These are phyloP conservation scores for Eristalis tenax DNA, from an alignment of 2,888 invertebrate genomes.

Conservation along the genomic window DNA sequence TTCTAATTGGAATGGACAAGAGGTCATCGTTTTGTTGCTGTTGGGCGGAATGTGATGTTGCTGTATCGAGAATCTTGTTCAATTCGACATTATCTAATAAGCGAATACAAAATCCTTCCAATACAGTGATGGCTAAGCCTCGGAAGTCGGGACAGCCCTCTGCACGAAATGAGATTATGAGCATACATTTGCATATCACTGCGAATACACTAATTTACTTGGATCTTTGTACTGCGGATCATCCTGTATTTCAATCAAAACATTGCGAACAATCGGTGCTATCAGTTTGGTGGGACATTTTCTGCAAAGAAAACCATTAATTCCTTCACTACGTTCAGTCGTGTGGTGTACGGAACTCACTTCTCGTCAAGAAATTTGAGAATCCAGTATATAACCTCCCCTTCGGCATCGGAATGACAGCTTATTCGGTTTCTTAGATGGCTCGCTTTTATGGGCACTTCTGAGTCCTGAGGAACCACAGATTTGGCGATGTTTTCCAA, in stretches of 20 bases:
- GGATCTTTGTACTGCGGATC: conserved; percentile 36
- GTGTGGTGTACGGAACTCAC: conserved; percentile 13
- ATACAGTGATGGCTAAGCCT: conserved; percentile 19
- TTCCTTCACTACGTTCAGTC: neutral
- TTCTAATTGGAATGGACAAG: conserved; percentile 81
- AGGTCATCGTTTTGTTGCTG: conserved; percentile 57
- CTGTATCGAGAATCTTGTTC: conserved; percentile 63
- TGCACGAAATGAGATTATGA: neutral
- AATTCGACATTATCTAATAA: conserved; percentile 60
- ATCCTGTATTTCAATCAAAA: conserved; percentile 38
- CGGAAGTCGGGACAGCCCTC: conserved; percentile 8
- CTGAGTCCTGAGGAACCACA: conserved; percentile 17
- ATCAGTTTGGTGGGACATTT: conserved; percentile 64
- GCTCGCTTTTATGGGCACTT: conserved; percentile 14
- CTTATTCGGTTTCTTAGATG: conserved; percentile 36
- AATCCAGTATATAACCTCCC: conserved; percentile 60
- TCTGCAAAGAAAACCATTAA: conserved; percentile 8
- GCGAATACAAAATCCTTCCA: conserved; percentile 47
- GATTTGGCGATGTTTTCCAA: conserved; percentile 54
- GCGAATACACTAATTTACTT: conserved; percentile 11
- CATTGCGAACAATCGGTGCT: conserved; percentile 62
- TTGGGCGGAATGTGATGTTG: conserved; percentile 45
- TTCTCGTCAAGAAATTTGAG: conserved; percentile 56
- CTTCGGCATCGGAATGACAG: conserved; percentile 39
- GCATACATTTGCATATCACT: neutral